A percentile compares a stretch with the other conserved stretches of the same genome.
phyloP scores from a whole-genome alignment of 2,113 vertebrate genomes.

The Takifugu bimaculatus region DNA sequence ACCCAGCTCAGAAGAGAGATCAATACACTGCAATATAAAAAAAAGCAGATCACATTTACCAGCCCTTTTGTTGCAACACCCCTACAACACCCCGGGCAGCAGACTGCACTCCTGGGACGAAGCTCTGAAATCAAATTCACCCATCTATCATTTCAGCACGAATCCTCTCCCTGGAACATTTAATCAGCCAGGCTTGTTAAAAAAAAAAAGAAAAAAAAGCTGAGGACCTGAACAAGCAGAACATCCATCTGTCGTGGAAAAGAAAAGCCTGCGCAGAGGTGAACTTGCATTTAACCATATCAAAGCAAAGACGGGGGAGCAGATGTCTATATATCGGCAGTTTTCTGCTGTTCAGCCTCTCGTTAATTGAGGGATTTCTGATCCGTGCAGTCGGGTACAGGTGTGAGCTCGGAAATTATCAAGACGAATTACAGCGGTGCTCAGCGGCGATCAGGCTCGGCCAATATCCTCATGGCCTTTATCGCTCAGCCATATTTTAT shows the following conservation, averaged over 20 bases:
- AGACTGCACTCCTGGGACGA: conserved; percentile 49
- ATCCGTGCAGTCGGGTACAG: conserved; percentile 4
- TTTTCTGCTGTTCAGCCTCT: conserved; percentile 4
- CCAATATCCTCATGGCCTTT: not conserved
- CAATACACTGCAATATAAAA: not conserved
- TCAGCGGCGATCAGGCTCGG: not conserved
- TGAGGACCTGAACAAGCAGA: conserved; percentile 18
- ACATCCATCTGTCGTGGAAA: conserved; percentile 38
- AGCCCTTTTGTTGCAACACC: conserved; percentile 15
- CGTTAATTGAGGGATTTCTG: conserved; percentile 16
- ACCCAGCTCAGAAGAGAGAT: not conserved
- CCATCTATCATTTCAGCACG: conserved; percentile 43
- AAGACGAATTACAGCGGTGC: not conserved
- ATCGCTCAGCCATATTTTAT: not conserved
- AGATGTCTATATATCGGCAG: conserved; percentile 38
- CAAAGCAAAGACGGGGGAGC: conserved; percentile 50
- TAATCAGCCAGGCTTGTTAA: conserved; percentile 15
- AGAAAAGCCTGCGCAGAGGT: conserved; percentile 14
- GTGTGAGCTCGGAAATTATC: not conserved
- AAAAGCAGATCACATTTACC: conserved; percentile 4
- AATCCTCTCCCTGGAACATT: conserved; percentile 33
- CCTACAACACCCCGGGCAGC: conserved; percentile 15
- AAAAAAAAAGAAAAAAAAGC: not conserved
- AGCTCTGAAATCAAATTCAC: conserved; percentile 56
- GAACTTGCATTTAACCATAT: conserved; percentile 52